Evolutionary conservation across 2,113 vertebrate genomes (phyloP).

Genomic region (Macrotus californicus): DNA sequence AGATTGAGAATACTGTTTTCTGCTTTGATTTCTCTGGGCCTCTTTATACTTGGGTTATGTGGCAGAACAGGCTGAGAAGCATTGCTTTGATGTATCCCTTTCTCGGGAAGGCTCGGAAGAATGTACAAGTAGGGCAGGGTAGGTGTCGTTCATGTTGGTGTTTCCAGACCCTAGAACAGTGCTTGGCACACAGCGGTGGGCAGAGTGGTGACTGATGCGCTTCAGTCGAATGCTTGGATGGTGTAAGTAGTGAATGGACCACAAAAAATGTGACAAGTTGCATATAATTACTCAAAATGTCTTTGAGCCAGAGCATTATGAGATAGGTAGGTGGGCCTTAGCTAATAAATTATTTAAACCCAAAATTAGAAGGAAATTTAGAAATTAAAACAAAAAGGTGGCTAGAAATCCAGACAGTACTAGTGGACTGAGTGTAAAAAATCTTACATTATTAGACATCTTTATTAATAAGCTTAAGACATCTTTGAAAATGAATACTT

Average conservation of each 20-base stretch:
- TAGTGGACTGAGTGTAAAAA: neutral
- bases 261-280: neutral
- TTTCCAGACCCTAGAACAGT: neutral
- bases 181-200: neutral
- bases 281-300: neutral
- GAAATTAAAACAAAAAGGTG: neutral
- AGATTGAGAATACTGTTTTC: neutral
- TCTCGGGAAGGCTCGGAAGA: neutral
- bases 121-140: neutral
- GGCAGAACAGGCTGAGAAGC: neutral
- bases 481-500: neutral
- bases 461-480: neutral
- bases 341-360: neutral
- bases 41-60: neutral
- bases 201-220: neutral
- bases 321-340: neutral
- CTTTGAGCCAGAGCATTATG: neutral
- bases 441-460: neutral
- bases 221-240: neutral
- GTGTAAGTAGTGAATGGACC: neutral
- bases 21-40: neutral
- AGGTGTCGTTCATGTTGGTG: neutral
- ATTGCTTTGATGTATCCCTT: neutral
- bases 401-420: neutral
- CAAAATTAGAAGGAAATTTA: neutral